Conservation (phyloP, 1,140 invertebrate genomes). For the Drosophila paulistorum region DNA sequence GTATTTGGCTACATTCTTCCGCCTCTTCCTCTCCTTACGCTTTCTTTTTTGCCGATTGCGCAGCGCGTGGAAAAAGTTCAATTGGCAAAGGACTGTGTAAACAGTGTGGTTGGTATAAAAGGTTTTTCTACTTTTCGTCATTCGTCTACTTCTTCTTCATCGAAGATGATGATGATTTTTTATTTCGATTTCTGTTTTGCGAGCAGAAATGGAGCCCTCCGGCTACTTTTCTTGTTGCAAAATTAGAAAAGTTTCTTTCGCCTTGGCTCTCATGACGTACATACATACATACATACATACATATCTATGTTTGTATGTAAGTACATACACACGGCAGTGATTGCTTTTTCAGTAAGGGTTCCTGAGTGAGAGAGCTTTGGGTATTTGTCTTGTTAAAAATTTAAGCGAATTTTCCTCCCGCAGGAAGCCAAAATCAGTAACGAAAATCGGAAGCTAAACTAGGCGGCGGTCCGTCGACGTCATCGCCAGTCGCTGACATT, state of each 20-base stretch:
- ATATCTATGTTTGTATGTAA: no score
- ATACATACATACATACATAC: no score
- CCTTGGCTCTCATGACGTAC: neutral
- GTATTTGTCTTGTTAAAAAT: constrained; percentile 81
- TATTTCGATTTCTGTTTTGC: constrained; percentile 59
- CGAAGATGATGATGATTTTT: constrained; percentile 44
- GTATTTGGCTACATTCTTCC: constrained; percentile 46
- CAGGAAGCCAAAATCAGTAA: constrained; percentile 62
- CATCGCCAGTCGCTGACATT: constrained; percentile 66
- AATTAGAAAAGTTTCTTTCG: constrained; percentile 75
- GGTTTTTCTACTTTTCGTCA: constrained; percentile 80
- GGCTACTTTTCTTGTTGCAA: constrained; percentile 61
- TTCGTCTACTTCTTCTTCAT: constrained; percentile 46
- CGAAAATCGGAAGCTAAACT: constrained; percentile 39
- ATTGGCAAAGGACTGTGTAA: constrained; percentile 80
- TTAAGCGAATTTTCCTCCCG: constrained; percentile 70
- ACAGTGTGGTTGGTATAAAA: constrained; percentile 81
- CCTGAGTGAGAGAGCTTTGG: constrained; percentile 61
- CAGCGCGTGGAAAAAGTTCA: constrained; percentile 65
- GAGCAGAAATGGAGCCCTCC: constrained; percentile 50
- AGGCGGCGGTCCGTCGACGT: constrained; percentile 14
- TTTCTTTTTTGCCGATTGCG: neutral
- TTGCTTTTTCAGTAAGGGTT: constrained; percentile 19
- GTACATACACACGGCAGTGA: neutral
- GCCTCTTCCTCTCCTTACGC: constrained; percentile 20